Evolutionary conservation across 2,113 vertebrate species (phyloP).

Genomic region (Osmerus eperlanus): DNA sequence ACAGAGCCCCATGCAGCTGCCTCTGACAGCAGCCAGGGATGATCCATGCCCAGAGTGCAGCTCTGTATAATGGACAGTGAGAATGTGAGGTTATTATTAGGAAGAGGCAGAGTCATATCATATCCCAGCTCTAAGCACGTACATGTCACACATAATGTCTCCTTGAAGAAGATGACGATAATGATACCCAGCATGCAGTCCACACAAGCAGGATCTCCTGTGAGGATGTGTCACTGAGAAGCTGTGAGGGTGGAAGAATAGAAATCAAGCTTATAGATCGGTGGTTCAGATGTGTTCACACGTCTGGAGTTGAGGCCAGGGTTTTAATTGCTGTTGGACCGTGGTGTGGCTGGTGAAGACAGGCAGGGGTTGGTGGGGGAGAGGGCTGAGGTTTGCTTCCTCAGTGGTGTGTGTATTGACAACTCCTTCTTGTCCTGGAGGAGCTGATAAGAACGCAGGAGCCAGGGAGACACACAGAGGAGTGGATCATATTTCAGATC

Average conservation of each 20-base stretch:
- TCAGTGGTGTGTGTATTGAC: constrained; percentile 71
- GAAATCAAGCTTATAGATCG: constrained; percentile 72
- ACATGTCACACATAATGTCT: constrained; percentile 44
- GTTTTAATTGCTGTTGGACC: constrained; percentile 68
- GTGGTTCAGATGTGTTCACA: constrained; percentile 50
- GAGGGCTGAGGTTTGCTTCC: constrained; percentile 47
- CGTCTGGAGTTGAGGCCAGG: constrained; percentile 35
- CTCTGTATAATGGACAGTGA: not conserved
- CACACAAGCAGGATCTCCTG: constrained; percentile 41
- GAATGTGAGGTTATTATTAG: constrained; percentile 16
- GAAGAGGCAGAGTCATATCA: constrained; percentile 30
- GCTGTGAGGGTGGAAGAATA: constrained; percentile 55
- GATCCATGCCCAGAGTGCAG: not conserved
- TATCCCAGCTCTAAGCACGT: constrained; percentile 28
- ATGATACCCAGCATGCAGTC: constrained; percentile 48
- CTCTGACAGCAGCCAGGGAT: constrained; percentile 1
- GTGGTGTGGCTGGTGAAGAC: constrained; percentile 52
- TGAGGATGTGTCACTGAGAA: constrained; percentile 47
- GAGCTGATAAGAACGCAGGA: constrained; percentile 63
- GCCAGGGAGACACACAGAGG: constrained; percentile 39
- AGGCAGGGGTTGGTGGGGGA: constrained; percentile 18
- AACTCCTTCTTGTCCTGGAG: constrained; percentile 58
- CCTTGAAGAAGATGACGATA: constrained; percentile 52
- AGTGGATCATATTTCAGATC: constrained; percentile 65
- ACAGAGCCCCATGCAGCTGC: constrained; percentile 15